Percentiles rank a stretch among this genome's conserved stretches.
phyloP scores from a whole-genome alignment of 92 coral and sea anemone species.

The Montipora capitata region DNA sequence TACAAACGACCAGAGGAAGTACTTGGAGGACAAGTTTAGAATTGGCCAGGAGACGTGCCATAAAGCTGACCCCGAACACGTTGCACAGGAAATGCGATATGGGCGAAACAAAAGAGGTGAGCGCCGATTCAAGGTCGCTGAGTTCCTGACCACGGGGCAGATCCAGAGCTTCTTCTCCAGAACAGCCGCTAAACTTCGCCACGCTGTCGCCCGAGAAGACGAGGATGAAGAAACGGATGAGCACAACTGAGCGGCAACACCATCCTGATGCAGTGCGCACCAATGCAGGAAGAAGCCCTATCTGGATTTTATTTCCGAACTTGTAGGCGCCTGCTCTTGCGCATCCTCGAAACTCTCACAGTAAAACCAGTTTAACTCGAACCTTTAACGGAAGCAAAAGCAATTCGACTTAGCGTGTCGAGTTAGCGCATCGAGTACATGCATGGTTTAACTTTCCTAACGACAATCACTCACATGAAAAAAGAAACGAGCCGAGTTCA shows the following conservation, averaged over 20 bases:
- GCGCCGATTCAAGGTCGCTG: slow-evolving; percentile 34
- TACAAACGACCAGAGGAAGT: slow-evolving; percentile 44
- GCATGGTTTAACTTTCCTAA: background rate
- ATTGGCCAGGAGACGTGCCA: slow-evolving; percentile 56
- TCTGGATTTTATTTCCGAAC: slow-evolving; percentile 27
- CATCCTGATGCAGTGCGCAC: background rate
- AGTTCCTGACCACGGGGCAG: slow-evolving; percentile 33
- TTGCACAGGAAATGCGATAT: slow-evolving; percentile 45
- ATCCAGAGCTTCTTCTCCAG: slow-evolving; percentile 31
- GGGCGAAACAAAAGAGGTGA: slow-evolving; percentile 43
- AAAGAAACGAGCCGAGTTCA: background rate
- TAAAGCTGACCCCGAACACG: too few species aligned
- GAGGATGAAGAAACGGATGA: too few species aligned
- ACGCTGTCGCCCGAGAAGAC: slow-evolving; percentile 12
- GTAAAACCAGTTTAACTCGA: slow-evolving; percentile 17
- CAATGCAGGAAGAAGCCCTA: background rate
- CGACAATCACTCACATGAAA: background rate
- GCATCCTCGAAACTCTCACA: background rate
- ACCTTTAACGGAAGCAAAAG: background rate
- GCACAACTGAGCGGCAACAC: too few species aligned
- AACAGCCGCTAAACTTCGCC: slow-evolving; percentile 27
- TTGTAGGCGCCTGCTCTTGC: slow-evolving; percentile 20
- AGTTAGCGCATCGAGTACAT: too few species aligned
- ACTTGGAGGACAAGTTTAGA: slow-evolving; percentile 48
- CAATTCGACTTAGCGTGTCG: too few species aligned